Evolutionary conservation across 2,888 invertebrate species (phyloP), one percentile per base, ranked within the genome.

Genomic region (Pandemis cinnamomeana): DNA sequence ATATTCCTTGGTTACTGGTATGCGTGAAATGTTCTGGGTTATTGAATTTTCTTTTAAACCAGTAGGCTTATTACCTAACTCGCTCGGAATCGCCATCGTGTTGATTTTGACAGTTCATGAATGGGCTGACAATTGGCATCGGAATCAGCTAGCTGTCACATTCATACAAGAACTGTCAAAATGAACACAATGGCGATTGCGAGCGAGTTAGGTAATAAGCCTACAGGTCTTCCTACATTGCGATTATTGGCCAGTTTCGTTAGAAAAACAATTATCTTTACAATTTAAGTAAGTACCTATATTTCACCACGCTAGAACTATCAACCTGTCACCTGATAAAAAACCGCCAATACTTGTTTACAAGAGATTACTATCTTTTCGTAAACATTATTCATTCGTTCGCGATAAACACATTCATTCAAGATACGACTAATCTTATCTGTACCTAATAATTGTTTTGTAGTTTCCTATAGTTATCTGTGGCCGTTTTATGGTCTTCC

Each of bases 391-490:
- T 64, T 73, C 70, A 69, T 73, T 70, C 64, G 61, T 74, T 74
- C 66, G 36, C 46, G 41, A 73, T 74, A 71, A 71, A 70, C 51
- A 66, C 69, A 73, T 60, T 73, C 69, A 70, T 60, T 72, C 51
- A 44, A 20, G 15, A 63, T 15, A 70, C 11, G 20, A 11, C 36
- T 1, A 60, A 66, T 73, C 73, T 73, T 66, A 73, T 73, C 73
- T 15, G 60, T 15, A 58, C 58, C 69, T 6, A 69, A 41, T 69
- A 69, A 69, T 69, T 44, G 41, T 62, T 13, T 46, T 71, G 58
- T 53, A 70, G 51, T 73, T 70, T 70, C 42, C 69, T 73, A 64
- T 70, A 60, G 44, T 67, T 72, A 72, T 67, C 67, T 36, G 8
- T 48, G 11, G 53, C 36, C 36, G 61, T 67, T 72, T 41, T 53